Conservation (phyloP, 1,140 invertebrate genomes). For the Rhagoletis zephyria region DNA sequence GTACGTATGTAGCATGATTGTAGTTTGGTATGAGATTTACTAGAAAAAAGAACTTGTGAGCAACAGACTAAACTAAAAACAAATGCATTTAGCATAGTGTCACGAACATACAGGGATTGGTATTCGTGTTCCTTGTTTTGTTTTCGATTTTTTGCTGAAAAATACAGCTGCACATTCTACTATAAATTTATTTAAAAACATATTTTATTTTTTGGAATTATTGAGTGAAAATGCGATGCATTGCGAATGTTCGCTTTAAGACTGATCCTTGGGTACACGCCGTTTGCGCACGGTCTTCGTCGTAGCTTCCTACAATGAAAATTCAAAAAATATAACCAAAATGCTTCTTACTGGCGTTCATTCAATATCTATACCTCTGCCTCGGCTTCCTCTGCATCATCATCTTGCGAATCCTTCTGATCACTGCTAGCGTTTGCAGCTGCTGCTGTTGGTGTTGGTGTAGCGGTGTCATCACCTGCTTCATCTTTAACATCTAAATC, state of each 20-base stretch:
- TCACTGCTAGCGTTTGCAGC: slow-evolving; percentile 14
- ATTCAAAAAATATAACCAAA: not conserved
- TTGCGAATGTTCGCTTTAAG: slow-evolving; percentile 65
- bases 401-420: slow-evolving; percentile 35
- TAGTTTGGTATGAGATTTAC: not conserved
- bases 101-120: not conserved
- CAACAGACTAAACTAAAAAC: slow-evolving; percentile 9
- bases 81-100: not conserved
- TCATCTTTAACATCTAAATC: slow-evolving; percentile 59
- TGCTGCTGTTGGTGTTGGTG: slow-evolving; percentile 5
- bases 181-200: slow-evolving; percentile 43
- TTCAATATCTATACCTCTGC: slow-evolving; percentile 19
- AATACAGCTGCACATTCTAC: slow-evolving; percentile 34
- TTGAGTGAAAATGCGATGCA: slow-evolving; percentile 3
- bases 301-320: slow-evolving; percentile 62
- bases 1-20: not conserved
- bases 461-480: slow-evolving; percentile 1
- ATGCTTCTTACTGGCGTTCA: not conserved
- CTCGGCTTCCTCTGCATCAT: slow-evolving; percentile 44
- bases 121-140: not conserved
- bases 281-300: slow-evolving; percentile 67
- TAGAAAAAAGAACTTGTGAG: not conserved
- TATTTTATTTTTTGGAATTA: slow-evolving; percentile 50
- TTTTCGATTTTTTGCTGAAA: not conserved
- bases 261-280: slow-evolving; percentile 67